phyloP scores from a whole-genome alignment of 1,140 invertebrate genomes.

The Goniozus legneri region DNA sequence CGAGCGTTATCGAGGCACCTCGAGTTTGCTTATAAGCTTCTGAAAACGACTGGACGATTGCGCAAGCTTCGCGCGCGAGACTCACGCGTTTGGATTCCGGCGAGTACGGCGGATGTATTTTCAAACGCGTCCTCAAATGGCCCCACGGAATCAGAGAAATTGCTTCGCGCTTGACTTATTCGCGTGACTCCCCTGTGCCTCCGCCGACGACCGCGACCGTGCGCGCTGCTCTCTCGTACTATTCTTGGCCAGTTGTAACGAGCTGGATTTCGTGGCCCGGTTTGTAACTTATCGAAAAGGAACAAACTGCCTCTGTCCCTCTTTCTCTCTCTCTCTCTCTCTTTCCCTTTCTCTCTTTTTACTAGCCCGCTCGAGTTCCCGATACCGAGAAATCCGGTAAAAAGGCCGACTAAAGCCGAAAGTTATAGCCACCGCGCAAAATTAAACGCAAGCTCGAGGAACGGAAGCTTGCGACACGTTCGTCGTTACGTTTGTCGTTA shows the following conservation, averaged over 20 bases:
- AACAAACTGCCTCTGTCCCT: background rate
- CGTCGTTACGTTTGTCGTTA: too few relatives aligned
- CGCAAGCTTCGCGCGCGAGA: too few relatives aligned
- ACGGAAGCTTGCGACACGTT: too few relatives aligned
- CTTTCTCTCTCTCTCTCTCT: slow-evolving; percentile 1
- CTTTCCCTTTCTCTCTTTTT: slow-evolving; percentile 10
- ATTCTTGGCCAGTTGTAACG: slow-evolving; percentile 15
- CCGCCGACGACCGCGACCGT: background rate
- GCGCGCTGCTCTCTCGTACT: too few relatives aligned
- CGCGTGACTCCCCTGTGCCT: slow-evolving; percentile 1
- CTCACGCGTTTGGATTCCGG: too few relatives aligned
- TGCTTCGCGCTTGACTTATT: slow-evolving; percentile 27
- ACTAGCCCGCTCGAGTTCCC: background rate
- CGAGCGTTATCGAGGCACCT: too few relatives aligned
- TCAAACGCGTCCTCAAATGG: slow-evolving; percentile 13
- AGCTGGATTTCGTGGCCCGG: slow-evolving; percentile 12
- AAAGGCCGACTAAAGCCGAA: too few relatives aligned
- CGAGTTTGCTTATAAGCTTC: too few relatives aligned
- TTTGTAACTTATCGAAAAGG: slow-evolving; percentile 7
- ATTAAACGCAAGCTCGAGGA: too few relatives aligned
- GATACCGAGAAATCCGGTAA: background rate
- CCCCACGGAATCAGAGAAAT: slow-evolving; percentile 22
- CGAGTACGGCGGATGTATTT: slow-evolving; percentile 8
- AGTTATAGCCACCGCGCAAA: too few relatives aligned
- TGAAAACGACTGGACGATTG: too few relatives aligned